phyloP scores from a whole-genome alignment of 2,113 vertebrate species.

The Paralichthys olivaceus region DNA sequence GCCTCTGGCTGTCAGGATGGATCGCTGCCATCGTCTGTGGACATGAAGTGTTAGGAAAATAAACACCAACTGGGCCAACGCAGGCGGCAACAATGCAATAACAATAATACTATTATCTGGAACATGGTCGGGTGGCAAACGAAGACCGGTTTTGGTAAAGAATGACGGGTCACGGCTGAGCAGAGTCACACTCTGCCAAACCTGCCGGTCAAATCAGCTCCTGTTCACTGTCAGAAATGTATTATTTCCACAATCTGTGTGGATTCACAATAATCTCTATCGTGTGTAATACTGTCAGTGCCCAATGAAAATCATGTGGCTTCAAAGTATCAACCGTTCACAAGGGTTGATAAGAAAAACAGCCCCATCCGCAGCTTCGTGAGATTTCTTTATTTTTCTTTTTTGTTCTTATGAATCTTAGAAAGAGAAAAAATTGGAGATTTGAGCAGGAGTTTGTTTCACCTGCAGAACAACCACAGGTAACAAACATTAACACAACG shows the following conservation, averaged over 20 bases:
- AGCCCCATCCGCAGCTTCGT: too few relatives aligned
- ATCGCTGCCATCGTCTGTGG: slow-evolving; percentile 74
- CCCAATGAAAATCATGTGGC: neutral
- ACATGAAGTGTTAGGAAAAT: slow-evolving; percentile 72
- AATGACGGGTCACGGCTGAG: slow-evolving; percentile 43
- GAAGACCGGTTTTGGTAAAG: slow-evolving; percentile 50
- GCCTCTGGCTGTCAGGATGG: slow-evolving; percentile 77
- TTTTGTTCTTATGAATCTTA: too few relatives aligned
- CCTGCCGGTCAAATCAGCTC: slow-evolving; percentile 19
- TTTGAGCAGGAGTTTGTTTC: too few relatives aligned
- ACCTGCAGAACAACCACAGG: too few relatives aligned
- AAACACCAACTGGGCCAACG: slow-evolving; percentile 73
- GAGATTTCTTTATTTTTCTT: too few relatives aligned
- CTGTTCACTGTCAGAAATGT: slow-evolving; percentile 24
- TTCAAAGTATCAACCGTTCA: neutral
- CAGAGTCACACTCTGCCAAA: slow-evolving; percentile 22
- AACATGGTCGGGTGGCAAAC: slow-evolving; percentile 36
- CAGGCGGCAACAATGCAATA: slow-evolving; percentile 73
- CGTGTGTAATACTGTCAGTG: neutral
- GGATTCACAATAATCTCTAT: neutral
- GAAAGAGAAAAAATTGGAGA: too few relatives aligned
- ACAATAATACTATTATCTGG: slow-evolving; percentile 72
- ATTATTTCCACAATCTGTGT: slow-evolving; percentile 13
- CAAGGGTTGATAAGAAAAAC: neutral
- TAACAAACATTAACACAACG: too few relatives aligned